phyloP scores from a whole-genome alignment of 2,113 vertebrate species.

The Anthoscopus minutus region DNA sequence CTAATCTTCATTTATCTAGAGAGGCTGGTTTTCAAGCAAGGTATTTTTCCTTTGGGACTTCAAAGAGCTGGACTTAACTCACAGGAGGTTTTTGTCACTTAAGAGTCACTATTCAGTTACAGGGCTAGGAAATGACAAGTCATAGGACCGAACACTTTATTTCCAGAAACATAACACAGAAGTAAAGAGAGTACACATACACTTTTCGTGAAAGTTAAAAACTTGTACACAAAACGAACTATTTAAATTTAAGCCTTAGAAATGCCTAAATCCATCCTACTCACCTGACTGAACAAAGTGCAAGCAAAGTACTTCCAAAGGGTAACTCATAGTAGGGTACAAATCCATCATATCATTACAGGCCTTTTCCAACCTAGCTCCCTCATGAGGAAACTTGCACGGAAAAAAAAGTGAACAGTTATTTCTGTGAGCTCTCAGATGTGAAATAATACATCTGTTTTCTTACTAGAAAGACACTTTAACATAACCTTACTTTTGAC shows the following conservation, averaged over 20 bases:
- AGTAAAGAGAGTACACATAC: not conserved
- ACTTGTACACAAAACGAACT: not conserved
- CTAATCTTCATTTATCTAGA: not conserved
- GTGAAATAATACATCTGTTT: not conserved
- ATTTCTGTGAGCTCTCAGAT: not conserved
- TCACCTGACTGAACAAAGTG: slow-evolving; percentile 84
- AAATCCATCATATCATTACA: slow-evolving; percentile 81
- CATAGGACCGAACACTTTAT: not conserved
- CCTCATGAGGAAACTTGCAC: slow-evolving; percentile 80
- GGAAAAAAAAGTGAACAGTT: not conserved
- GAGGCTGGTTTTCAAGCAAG: not conserved
- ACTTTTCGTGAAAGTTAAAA: not conserved
- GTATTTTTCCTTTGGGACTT: not conserved
- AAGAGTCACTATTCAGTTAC: not conserved
- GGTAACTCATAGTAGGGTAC: slow-evolving; percentile 79
- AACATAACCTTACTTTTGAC: slow-evolving; percentile 77
- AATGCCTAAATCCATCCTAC: not conserved
- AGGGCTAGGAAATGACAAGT: not conserved
- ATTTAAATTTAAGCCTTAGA: not conserved
- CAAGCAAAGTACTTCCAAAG: slow-evolving; percentile 84
- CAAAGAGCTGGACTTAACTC: not conserved
- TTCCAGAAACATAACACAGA: not conserved
- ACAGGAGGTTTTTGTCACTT: not conserved
- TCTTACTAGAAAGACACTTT: not conserved
- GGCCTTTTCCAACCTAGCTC: slow-evolving; percentile 76